Evolutionary conservation across 2,113 vertebrate genomes (phyloP).

Genomic region (Epinephelus moara): DNA sequence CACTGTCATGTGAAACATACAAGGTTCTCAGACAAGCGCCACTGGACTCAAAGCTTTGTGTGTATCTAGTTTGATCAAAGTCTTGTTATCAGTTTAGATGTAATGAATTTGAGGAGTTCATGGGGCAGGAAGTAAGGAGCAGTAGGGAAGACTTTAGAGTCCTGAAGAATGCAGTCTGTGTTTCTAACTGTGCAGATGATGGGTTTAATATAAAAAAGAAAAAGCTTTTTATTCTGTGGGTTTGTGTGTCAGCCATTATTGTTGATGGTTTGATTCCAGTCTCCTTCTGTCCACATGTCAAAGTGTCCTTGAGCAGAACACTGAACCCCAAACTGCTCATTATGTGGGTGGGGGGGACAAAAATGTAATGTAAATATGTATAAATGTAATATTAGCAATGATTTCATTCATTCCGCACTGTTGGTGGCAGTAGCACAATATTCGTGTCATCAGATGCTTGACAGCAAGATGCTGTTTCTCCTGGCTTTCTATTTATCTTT

Average conservation of each 20-base stretch:
- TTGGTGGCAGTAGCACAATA: neutral
- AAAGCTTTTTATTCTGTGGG: neutral
- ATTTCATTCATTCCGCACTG: neutral
- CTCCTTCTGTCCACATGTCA: neutral
- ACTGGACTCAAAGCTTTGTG: neutral
- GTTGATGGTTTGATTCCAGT: neutral
- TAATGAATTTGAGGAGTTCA: constrained; percentile 9
- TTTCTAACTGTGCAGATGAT: neutral
- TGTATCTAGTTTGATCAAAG: neutral
- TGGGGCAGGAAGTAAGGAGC: neutral
- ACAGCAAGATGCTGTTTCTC: neutral
- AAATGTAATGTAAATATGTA: neutral
- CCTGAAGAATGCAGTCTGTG: neutral
- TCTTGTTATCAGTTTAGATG: neutral
- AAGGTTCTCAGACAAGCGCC: neutral
- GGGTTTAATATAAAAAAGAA: too few species aligned
- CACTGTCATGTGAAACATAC: neutral
- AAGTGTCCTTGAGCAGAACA: neutral
- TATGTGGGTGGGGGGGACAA: neutral
- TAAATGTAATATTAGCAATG: neutral
- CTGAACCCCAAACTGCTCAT: neutral
- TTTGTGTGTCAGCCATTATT: too few species aligned
- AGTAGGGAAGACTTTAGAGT: neutral
- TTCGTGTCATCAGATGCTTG: constrained; percentile 10
- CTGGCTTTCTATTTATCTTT: constrained; percentile 19